Evolutionary conservation across 2,888 invertebrate genomes (phyloP).

Genomic region (Drosophila hamatofila): DNA sequence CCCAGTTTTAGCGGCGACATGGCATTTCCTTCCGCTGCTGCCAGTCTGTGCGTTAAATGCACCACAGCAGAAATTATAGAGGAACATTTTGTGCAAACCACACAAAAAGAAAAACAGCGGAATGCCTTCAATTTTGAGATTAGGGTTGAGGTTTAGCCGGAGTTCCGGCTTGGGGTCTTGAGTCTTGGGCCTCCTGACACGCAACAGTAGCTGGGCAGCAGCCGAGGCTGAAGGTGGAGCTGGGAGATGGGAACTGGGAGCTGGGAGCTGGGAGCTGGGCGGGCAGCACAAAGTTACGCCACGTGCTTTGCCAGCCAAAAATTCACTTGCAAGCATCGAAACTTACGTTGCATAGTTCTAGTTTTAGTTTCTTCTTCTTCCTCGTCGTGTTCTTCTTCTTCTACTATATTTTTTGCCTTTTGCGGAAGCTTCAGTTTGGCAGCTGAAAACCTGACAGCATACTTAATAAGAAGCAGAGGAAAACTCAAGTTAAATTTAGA

Average conservation of each 20-base stretch:
- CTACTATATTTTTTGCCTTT: slow-evolving; percentile 2
- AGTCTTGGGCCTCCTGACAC: slow-evolving; percentile 39
- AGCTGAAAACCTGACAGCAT: slow-evolving; percentile 57
- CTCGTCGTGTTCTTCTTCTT: background rate
- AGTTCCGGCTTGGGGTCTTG: background rate
- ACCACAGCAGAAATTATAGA: slow-evolving; percentile 56
- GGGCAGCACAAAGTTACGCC: slow-evolving; percentile 59
- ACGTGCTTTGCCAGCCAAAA: slow-evolving; percentile 65
- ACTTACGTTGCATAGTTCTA: slow-evolving; percentile 61
- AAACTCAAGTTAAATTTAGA: background rate
- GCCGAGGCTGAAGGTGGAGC: background rate
- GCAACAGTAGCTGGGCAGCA: slow-evolving; percentile 43
- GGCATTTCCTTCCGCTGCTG: slow-evolving; percentile 70
- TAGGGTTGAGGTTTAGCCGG: slow-evolving; percentile 4
- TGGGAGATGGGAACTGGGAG: too few relatives aligned
- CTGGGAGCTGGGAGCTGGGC: background rate
- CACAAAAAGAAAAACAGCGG: slow-evolving; percentile 40
- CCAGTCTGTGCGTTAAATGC: slow-evolving; percentile 66
- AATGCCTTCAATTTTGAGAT: slow-evolving; percentile 41
- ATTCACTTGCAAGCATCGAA: slow-evolving; percentile 64
- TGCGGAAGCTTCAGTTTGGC: slow-evolving; percentile 37
- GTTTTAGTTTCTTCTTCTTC: background rate
- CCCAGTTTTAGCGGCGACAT: slow-evolving; percentile 79
- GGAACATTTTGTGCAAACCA: slow-evolving; percentile 31
- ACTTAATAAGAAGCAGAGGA: slow-evolving; percentile 31